These are phyloP conservation scores for Ceratotherium simum DNA, from an alignment of 2,113 vertebrate species.

Conservation along the genomic window DNA sequence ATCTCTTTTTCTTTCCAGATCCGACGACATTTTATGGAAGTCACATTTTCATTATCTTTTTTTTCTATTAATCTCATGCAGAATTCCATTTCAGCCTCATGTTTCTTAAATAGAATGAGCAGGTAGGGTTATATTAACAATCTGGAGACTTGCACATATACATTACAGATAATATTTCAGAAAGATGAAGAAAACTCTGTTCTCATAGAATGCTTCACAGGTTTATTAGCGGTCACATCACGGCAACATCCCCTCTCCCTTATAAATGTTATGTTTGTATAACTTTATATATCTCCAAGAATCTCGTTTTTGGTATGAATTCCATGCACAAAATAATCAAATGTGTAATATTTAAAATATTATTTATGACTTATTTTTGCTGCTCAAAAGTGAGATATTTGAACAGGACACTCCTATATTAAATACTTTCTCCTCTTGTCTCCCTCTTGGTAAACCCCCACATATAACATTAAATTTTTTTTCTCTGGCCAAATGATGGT, in stretches of 20 bases:
- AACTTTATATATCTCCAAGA: background rate
- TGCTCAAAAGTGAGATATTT: background rate
- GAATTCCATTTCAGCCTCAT: slow-evolving; percentile 76
- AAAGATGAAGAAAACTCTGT: slow-evolving; percentile 56
- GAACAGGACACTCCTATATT: background rate
- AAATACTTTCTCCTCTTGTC: background rate
- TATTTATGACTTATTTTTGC: background rate
- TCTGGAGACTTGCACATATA: slow-evolving; percentile 48
- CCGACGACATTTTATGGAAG: slow-evolving; percentile 51
- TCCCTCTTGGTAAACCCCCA: rapidly evolving
- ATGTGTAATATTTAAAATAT: background rate
- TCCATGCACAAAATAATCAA: background rate
- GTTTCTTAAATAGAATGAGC: slow-evolving; percentile 78
- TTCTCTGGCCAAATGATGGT: background rate
- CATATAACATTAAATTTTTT: background rate
- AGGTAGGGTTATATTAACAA: slow-evolving; percentile 66
- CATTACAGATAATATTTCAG: slow-evolving; percentile 67
- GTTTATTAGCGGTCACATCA: background rate
- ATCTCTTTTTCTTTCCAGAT: slow-evolving; percentile 58
- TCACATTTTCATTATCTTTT: slow-evolving; percentile 75
- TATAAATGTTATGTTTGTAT: background rate
- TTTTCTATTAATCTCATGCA: slow-evolving; percentile 67
- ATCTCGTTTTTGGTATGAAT: background rate
- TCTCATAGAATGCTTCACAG: background rate
- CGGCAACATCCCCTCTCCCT: background rate